These are phyloP conservation scores for Salpingus planirostris DNA, from an alignment of 2,888 invertebrate species.

Conservation along the genomic window DNA sequence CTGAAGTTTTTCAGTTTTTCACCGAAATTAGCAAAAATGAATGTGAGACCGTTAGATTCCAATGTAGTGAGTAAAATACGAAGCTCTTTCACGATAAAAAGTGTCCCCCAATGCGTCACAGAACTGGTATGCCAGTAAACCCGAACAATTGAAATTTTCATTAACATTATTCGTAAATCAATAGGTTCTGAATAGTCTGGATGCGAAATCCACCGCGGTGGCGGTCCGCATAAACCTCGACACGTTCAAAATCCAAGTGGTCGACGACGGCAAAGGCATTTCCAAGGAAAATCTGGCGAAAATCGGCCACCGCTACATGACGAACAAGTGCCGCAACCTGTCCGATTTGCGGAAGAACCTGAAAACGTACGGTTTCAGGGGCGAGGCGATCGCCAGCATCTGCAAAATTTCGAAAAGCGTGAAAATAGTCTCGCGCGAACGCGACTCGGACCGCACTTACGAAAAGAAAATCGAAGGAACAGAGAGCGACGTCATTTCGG, in stretches of 20 bases:
- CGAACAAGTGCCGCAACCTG: constrained; percentile 54
- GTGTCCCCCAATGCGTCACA: constrained; percentile 50
- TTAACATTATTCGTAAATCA: not conserved
- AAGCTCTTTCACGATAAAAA: constrained; percentile 50
- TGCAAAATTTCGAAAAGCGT: constrained; percentile 48
- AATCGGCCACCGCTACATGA: constrained; percentile 53
- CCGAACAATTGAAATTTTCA: constrained; percentile 10
- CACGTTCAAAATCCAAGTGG: constrained; percentile 57
- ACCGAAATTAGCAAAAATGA: too few species aligned
- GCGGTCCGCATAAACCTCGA: constrained; percentile 57
- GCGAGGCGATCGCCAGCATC: constrained; percentile 59
- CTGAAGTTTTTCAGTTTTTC: too few species aligned
- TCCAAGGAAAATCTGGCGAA: constrained; percentile 45
- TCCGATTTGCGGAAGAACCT: constrained; percentile 46
- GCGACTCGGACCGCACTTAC: constrained; percentile 46
- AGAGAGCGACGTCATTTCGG: constrained; percentile 22
- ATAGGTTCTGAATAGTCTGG: constrained; percentile 61
- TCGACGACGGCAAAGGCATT: constrained; percentile 71
- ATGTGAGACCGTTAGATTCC: too few species aligned
- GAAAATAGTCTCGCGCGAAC: constrained; percentile 50
- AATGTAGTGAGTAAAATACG: too few species aligned
- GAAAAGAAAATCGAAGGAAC: constrained; percentile 42
- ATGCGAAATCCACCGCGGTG: constrained; percentile 60
- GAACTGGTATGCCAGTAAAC: constrained; percentile 63
- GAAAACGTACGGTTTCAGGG: constrained; percentile 56